Conservation (phyloP, 1,140 invertebrate genomes). For the Tetramorium alpestre region DNA sequence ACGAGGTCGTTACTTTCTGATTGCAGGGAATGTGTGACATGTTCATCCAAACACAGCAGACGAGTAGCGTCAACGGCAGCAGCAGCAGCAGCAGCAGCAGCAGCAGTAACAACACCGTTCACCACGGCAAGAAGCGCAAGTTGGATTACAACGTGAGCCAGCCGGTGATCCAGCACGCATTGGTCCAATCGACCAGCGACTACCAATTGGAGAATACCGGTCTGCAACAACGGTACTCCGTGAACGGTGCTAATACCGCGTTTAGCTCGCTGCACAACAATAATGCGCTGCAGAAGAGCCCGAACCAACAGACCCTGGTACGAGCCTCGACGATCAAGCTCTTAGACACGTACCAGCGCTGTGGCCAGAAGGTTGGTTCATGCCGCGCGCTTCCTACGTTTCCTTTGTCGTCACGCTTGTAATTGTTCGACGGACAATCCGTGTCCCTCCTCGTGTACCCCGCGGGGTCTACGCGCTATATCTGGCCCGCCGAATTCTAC, state of each 20-base stretch:
- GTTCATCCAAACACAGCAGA: conserved; percentile 90
- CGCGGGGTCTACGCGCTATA: conserved; percentile 2
- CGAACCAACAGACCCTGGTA: conserved; percentile 88
- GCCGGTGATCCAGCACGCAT: conserved; percentile 85
- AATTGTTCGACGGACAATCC: neutral
- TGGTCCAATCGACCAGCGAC: conserved; percentile 84
- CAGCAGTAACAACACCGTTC: conserved; percentile 84
- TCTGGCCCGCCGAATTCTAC: neutral
- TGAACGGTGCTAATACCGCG: conserved; percentile 83
- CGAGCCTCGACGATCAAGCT: conserved; percentile 91
- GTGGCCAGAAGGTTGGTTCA: conserved; percentile 88
- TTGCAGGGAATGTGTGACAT: conserved; percentile 90
- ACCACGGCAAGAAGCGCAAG: conserved; percentile 87
- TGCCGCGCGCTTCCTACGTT: conserved; percentile 45
- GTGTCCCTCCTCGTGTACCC: neutral
- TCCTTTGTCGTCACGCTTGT: neutral
- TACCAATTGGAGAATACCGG: conserved; percentile 81
- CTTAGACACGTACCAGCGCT: conserved; percentile 90
- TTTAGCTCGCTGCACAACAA: conserved; percentile 84
- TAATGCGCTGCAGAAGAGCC: conserved; percentile 86
- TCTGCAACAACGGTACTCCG: conserved; percentile 81
- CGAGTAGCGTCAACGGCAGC: conserved; percentile 87
- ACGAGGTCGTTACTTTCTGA: conserved; percentile 21
- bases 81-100: conserved; percentile 85
- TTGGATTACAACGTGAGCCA: conserved; percentile 86